Percentiles rank a stretch among this genome's conserved stretches.
These are phyloP conservation scores for Mesorhabditis sp. DNA, from an alignment of 2,888 invertebrate species.

Conservation along the genomic window DNA sequence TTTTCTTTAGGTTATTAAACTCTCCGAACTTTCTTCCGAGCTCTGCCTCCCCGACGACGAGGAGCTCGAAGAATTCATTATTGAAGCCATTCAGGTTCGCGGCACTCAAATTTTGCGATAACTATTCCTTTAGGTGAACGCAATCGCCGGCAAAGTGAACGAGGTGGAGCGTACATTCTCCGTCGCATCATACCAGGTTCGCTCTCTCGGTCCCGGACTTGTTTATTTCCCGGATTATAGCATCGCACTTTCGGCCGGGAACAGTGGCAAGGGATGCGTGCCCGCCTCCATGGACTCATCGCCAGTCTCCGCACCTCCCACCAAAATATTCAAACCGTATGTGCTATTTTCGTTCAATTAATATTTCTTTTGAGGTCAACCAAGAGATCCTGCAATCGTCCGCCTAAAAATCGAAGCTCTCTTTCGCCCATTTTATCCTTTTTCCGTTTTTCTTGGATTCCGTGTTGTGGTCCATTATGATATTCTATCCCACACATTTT, in stretches of 20 bases:
- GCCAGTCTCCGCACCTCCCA: constrained; percentile 27
- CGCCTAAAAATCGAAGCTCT: not conserved
- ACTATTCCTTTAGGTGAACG: constrained; percentile 28
- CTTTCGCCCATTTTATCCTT: not conserved
- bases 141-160: constrained; percentile 55
- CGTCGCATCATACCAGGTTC: constrained; percentile 39
- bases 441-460: constrained; percentile 1
- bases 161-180: constrained; percentile 41
- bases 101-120: too few relatives aligned
- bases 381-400: not conserved
- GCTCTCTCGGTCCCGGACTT: too few relatives aligned
- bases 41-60: constrained; percentile 75
- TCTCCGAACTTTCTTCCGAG: constrained; percentile 81
- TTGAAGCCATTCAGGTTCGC: constrained; percentile 70
- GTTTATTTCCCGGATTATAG: not conserved
- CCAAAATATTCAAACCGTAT: constrained; percentile 17
- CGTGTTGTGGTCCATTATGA: not conserved
- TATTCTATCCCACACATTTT: not conserved
- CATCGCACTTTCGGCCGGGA: constrained; percentile 48
- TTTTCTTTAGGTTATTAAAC: constrained; percentile 75
- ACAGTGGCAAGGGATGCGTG: constrained; percentile 34
- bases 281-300: constrained; percentile 17
- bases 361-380: constrained; percentile 1
- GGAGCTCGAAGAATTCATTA: constrained; percentile 91
- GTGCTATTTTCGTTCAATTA: not conserved